Percentiles rank a stretch among this genome's conserved stretches.
phyloP scores from a whole-genome alignment of 2,113 vertebrate species.

The Platysteira castanea region DNA sequence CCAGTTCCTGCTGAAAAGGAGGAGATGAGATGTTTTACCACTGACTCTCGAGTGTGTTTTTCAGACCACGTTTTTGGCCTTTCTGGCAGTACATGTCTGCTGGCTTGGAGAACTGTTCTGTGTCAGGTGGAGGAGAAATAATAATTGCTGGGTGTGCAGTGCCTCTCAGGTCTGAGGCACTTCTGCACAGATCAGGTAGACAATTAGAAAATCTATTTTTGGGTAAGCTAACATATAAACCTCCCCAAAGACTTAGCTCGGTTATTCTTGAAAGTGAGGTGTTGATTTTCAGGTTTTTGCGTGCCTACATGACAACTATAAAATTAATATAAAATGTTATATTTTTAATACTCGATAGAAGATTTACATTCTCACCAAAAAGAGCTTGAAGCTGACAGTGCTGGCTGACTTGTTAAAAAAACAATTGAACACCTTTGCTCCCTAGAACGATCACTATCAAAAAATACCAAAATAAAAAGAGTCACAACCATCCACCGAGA shows the following conservation, averaged over 20 bases:
- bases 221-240: background rate
- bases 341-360: background rate
- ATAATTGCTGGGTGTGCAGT: background rate
- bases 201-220: background rate
- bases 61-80: background rate
- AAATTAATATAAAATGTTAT: fast-evolving
- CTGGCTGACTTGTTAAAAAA: background rate
- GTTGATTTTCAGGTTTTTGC: background rate
- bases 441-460: fast-evolving
- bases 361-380: background rate
- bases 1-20: background rate
- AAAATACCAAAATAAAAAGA: background rate
- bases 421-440: background rate
- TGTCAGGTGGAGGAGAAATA: background rate
- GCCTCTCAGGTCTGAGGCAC: background rate
- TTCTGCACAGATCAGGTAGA: background rate
- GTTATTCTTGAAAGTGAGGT: background rate
- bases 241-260: background rate
- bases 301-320: background rate
- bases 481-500: background rate
- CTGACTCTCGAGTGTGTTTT: background rate
- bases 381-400: background rate
- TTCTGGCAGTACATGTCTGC: background rate
- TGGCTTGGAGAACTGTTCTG: background rate
- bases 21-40: background rate